Base-by-base conservation (phyloP, 2,888 invertebrate species). In the Apamea monoglypha region DNA sequence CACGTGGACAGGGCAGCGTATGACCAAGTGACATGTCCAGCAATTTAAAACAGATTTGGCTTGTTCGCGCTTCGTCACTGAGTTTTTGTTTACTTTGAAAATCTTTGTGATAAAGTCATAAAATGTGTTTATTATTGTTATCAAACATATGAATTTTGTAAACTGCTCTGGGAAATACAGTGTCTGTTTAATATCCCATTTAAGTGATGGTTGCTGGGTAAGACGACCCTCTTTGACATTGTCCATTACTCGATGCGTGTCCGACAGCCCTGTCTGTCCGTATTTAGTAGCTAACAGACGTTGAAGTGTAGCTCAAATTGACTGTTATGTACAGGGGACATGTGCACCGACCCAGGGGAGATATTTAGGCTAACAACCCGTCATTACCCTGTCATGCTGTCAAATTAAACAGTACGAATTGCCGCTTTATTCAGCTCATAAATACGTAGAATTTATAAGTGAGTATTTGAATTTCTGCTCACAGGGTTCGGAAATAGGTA, bases 1-100 rank as follows among this genome's bases (percentile, higher is more conserved):
- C 88, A 86, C 79, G 88, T 82, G 86, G 80, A 70, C 73, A 66
- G 56, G 12, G n/a, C 53, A 59, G 56, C 14, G 61, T 64, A 72
- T 71, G 66, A 70, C 80, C 59, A 83, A 63, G 32, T 72, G 76
- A 84, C 87, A 80, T 75, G 76, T 61, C 73, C 69, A 77, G 87
- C 77, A 87, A 86, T 87, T 86, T 88, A 86, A 87, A 87, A 87
- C 79, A 86, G 86, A 87, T 87, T 88, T 88, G 77, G 72, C 77
- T 80, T 79, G 79, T 81, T 69, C 59, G 64, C 14, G 78, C 56
- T 75, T 77, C 67, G 70, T 78, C 47, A 72, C 56, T 71, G 66
- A 36, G 84, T 81, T 76, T 85, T 68, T 85, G 75, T 85, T 81
- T 81, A 66, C 56, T 56, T 66, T 66, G 63, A 69, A 83, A 56